phyloP scores from a whole-genome alignment of 2,888 invertebrate genomes.

The Phoenoteleia sp. region DNA sequence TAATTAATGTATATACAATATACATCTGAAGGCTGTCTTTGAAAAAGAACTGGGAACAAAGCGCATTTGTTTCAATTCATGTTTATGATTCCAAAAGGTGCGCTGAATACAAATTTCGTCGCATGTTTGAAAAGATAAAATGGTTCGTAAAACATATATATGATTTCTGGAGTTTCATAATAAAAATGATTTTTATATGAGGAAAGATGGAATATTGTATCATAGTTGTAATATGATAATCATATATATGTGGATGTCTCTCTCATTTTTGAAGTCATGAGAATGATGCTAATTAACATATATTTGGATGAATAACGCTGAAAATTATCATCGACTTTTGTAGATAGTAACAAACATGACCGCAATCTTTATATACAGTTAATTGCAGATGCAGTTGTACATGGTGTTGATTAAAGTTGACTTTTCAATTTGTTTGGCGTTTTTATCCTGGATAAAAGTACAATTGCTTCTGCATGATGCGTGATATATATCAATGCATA shows the following conservation, averaged over 20 bases:
- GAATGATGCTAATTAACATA: conserved; percentile 44
- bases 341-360: conserved; percentile 47
- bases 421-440: conserved; percentile 8
- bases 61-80: conserved; percentile 4
- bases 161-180: conserved; percentile 32
- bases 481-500: conserved; percentile 61
- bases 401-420: neutral
- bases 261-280: conserved; percentile 28
- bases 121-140: conserved; percentile 14
- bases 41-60: neutral
- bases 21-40: conserved; percentile 12
- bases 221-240: conserved; percentile 43
- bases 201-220: conserved; percentile 30
- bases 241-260: conserved; percentile 38
- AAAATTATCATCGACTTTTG: conserved; percentile 52
- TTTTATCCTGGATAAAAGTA: conserved; percentile 28
- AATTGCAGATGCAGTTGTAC: conserved; percentile 54
- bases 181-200: conserved; percentile 47
- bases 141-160: conserved; percentile 28
- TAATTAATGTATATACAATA: conserved; percentile 26
- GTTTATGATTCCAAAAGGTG: conserved; percentile 7
- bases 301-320: conserved; percentile 48
- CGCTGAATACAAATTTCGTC: conserved; percentile 7
- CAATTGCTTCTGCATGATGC: conserved; percentile 55
- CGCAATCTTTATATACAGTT: conserved; percentile 37